Base-by-base conservation (phyloP, 2,888 invertebrate species). In the Taenaris catops region DNA sequence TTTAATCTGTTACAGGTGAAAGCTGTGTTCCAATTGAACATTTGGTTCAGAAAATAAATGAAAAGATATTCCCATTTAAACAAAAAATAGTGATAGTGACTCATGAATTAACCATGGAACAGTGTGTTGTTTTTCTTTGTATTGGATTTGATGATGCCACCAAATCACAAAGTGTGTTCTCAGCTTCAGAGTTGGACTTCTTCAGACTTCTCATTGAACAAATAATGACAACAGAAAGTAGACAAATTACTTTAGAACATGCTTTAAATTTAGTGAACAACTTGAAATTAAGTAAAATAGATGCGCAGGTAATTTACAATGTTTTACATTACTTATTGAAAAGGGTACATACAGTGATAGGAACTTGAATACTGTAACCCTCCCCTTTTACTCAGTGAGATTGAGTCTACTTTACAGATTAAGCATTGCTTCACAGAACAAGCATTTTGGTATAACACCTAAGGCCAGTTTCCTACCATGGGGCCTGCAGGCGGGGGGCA, bases 271-370 rank as follows among this genome's bases (percentile, higher is more conserved):
- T 80, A 43, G 74, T 74, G 40, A 59, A 66, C 48, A 64, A 54
- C 41, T 66, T 76, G 64, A 78, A 74, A 47, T 70, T 78, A 45
- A 66, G 71, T 41, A 83, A 80, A 49, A 64, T 56, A 37, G 73
- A 75, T 63, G 80, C 79, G 10, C 66, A 83, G 61, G 84, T 86
- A 48, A 66, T n/a, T n/a, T n/a, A n/a, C n/a, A n/a, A n/a, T n/a
- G n/a, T n/a, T n/a, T n/a, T n/a, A n/a, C n/a, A n/a, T n/a, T n/a
- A n/a, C n/a, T n/a, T n/a, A n/a, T n/a, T n/a, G n/a, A n/a, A n/a
- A n/a, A n/a, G n/a, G n/a, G n/a, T n/a, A n/a, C n/a, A n/a, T n/a
- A n/a, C n/a, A n/a, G n/a, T n/a, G n/a, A n/a, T n/a, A n/a, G n/a
- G n/a, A n/a, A n/a, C n/a, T n/a, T n/a, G n/a, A n/a, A n/a, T n/a